phyloP scores from a whole-genome alignment of 2,888 invertebrate genomes.

The Meteorus colon region DNA sequence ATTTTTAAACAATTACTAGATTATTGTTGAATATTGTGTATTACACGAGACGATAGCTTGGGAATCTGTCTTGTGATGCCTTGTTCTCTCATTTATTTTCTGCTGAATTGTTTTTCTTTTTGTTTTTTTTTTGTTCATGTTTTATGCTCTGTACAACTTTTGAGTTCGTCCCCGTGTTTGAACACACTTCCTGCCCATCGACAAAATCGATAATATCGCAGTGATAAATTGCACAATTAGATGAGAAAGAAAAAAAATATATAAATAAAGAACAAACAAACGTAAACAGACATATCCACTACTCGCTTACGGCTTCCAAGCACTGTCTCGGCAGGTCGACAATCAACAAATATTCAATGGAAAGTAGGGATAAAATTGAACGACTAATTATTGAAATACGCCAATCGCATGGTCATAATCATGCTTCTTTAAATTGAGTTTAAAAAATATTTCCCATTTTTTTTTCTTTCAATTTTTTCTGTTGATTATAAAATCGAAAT shows the following conservation, averaged over 20 bases:
- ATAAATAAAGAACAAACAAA: slow-evolving; percentile 29
- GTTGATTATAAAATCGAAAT: neutral
- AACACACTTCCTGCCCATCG: slow-evolving; percentile 28
- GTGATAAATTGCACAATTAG: slow-evolving; percentile 34
- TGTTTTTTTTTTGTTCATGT: slow-evolving; percentile 38
- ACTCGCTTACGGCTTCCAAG: slow-evolving; percentile 33
- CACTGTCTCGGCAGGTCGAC: neutral
- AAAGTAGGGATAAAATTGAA: neutral
- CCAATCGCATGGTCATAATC: neutral
- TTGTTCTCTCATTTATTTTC: slow-evolving; percentile 25
- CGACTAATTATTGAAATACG: neutral
- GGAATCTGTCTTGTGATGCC: slow-evolving; percentile 41
- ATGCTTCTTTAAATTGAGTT: neutral
- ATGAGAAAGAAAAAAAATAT: slow-evolving; percentile 21
- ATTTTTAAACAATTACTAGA: slow-evolving; percentile 44
- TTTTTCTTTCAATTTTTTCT: neutral
- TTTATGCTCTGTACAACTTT: slow-evolving; percentile 52
- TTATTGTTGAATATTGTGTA: slow-evolving; percentile 65
- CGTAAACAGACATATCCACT: slow-evolving; percentile 28
- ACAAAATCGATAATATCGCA: slow-evolving; percentile 35
- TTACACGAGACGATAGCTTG: slow-evolving; percentile 63
- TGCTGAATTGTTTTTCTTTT: slow-evolving; percentile 42
- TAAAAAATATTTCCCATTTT: neutral
- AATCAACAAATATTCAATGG: slow-evolving; percentile 5
- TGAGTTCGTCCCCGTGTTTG: slow-evolving; percentile 58